Evolutionary conservation across 1,140 invertebrate species (phyloP).

Genomic region (Camponotus vicinus): DNA sequence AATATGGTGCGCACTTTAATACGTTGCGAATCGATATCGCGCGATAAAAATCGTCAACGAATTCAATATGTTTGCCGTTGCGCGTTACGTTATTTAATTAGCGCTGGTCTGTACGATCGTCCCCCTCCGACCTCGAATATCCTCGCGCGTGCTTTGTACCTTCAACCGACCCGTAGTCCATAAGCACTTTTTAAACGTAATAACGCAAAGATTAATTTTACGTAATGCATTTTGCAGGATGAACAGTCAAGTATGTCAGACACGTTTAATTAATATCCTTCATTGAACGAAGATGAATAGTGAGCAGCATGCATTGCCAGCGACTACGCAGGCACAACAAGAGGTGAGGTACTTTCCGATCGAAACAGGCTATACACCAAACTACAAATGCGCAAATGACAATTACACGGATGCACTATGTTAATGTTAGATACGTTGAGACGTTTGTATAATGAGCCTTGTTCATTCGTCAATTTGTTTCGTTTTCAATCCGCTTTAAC

Average conservation of each 20-base stretch:
- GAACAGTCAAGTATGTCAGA: conserved; percentile 79
- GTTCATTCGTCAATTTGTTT: conserved; percentile 32
- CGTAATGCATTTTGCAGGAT: conserved; percentile 77
- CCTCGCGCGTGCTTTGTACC: background rate
- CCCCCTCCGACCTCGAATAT: background rate
- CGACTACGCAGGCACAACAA: conserved; percentile 85
- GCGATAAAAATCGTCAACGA: conserved; percentile 30
- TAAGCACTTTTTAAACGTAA: background rate
- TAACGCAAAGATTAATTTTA: conserved; percentile 22
- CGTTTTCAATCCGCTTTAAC: conserved; percentile 8
- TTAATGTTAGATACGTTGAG: conserved; percentile 32
- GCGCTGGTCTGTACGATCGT: background rate
- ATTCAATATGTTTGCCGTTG: background rate
- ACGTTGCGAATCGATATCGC: conserved; percentile 44
- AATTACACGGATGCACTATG: conserved; percentile 30
- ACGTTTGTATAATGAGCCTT: conserved; percentile 46
- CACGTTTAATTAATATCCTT: conserved; percentile 77
- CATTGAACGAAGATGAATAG: conserved; percentile 85
- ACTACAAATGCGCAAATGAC: conserved; percentile 79
- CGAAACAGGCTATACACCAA: conserved; percentile 77
- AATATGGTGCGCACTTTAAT: conserved; percentile 33
- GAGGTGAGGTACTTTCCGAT: conserved; percentile 80
- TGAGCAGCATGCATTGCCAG: conserved; percentile 86
- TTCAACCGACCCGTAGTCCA: background rate
- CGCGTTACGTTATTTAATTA: conserved; percentile 29